These are phyloP conservation scores for Cenopis cana DNA, from an alignment of 2,888 invertebrate species.

Conservation along the genomic window DNA sequence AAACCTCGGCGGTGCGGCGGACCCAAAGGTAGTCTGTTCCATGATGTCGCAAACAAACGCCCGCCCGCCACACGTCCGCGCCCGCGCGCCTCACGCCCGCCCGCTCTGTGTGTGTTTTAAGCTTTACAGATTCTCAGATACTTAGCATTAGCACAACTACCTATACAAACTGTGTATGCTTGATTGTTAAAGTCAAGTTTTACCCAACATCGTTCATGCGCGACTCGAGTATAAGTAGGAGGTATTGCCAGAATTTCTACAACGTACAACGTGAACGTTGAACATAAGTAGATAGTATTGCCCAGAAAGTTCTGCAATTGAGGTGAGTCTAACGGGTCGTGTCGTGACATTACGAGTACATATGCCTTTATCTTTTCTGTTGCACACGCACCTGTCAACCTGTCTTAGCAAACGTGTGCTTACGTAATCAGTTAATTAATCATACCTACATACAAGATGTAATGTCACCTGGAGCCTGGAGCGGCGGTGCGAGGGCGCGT, in stretches of 20 bases:
- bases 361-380: background rate
- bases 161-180: background rate
- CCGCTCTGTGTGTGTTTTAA: background rate
- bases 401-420: conserved; percentile 25
- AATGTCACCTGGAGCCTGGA: conserved; percentile 48
- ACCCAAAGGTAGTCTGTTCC: too few species aligned
- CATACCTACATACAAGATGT: conserved; percentile 12
- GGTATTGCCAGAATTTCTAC: background rate
- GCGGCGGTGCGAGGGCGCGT: conserved; percentile 47
- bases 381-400: conserved; percentile 6
- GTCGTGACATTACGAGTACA: background rate
- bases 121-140: background rate
- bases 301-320: background rate
- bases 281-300: too few species aligned
- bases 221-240: background rate
- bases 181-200: background rate
- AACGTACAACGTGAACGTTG: too few species aligned
- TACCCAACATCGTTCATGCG: background rate
- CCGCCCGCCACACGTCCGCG: too few species aligned
- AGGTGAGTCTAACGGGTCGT: too few species aligned
- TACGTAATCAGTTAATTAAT: conserved; percentile 38
- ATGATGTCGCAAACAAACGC: too few species aligned
- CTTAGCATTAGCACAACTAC: background rate
- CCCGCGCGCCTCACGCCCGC: too few species aligned
- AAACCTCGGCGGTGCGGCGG: too few species aligned